Percentiles rank a stretch among this genome's conserved stretches.
These are phyloP conservation scores for Diplodus puntazzo DNA, from an alignment of 2,797 vertebrate genomes.

Conservation along the genomic window DNA sequence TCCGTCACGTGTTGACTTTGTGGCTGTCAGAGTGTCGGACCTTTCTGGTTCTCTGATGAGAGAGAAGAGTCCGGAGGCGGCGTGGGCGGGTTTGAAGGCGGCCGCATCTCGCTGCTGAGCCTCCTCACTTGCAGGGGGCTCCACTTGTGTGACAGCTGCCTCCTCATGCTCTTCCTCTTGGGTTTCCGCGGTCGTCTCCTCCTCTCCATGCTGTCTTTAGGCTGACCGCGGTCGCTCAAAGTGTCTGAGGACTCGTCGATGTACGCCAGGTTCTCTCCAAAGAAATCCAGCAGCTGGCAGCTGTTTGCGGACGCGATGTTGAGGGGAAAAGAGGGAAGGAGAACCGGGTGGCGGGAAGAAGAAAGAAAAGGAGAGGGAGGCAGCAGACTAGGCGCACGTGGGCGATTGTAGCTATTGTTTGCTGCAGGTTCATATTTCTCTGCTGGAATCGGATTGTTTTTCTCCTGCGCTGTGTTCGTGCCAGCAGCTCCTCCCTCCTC, in stretches of 20 bases:
- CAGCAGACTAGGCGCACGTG: neutral
- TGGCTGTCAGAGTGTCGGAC: constrained; percentile 60
- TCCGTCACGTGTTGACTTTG: constrained; percentile 5
- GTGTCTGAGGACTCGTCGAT: constrained; percentile 94
- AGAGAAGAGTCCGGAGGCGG: constrained; percentile 77
- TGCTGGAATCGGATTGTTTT: constrained; percentile 31
- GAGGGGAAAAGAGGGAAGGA: constrained; percentile 53
- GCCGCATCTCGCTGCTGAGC: constrained; percentile 73
- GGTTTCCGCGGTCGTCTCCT: constrained; percentile 76
- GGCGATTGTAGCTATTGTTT: neutral
- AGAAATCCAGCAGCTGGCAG: constrained; percentile 88
- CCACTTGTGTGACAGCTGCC: constrained; percentile 60
- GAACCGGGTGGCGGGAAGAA: constrained; percentile 17
- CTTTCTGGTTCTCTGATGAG: constrained; percentile 47
- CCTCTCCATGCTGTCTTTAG: constrained; percentile 53
- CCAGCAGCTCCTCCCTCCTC: constrained; percentile 36
- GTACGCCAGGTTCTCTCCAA: constrained; percentile 92
- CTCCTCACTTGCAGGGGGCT: constrained; percentile 66
- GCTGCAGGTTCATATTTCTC: constrained; percentile 18
- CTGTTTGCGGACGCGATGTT: constrained; percentile 41
- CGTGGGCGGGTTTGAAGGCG: constrained; percentile 83
- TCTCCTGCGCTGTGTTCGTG: constrained; percentile 21
- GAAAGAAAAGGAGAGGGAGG: neutral
- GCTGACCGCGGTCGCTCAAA: constrained; percentile 84
- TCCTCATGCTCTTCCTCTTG: constrained; percentile 81